Evolutionary conservation across 1,140 invertebrate genomes (phyloP), one percentile per base, ranked within the genome.

Genomic region (Hydropsyche tenuis): DNA sequence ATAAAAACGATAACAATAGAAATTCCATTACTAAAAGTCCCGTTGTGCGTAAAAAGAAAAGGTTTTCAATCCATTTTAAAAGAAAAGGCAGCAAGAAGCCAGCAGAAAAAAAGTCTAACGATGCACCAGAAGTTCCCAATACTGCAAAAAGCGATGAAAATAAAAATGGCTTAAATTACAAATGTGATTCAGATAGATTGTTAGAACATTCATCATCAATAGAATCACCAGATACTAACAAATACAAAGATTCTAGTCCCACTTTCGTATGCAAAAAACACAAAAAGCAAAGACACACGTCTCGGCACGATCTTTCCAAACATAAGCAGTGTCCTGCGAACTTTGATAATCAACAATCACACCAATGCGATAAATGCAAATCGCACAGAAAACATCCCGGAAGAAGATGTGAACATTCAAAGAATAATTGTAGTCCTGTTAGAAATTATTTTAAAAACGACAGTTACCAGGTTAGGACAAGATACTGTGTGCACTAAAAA

Each of bases 31-130:
- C 76, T 45, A 75, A 83, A 78, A 80, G 83, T 76, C 82, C 81
- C 0, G 82, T 86, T 4, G 82, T 79, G 46, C 87, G 83, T 80
- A 87, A 84, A 78, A 85, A 82, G 78, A 86, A 83, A 79, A 70
- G 84, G 72, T 86, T 86, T 73, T 85, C 85, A 4, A 73, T 86
- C 3, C 83, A 83, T 0, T 86, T 86, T 62, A 86, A 86, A 71
- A 85, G 84, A 75, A 80, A 84, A 63, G 82, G 82, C 78, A 84
- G 81, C 73, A 85, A 85, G 80, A 83, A 84, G 56, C 81, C 82
- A 82, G 78, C 7, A 1, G 42, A 16, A 3, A 6, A 60, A 66
- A 68, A 66, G 51, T 4, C 42, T 27, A 22, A 18, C 18, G 53
- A 70, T 30, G n/a, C 53, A 1, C 7, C 45, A 43, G 53, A 72